Evolutionary conservation across 2,888 invertebrate genomes (phyloP).

Genomic region (Brachylomia viminalis): DNA sequence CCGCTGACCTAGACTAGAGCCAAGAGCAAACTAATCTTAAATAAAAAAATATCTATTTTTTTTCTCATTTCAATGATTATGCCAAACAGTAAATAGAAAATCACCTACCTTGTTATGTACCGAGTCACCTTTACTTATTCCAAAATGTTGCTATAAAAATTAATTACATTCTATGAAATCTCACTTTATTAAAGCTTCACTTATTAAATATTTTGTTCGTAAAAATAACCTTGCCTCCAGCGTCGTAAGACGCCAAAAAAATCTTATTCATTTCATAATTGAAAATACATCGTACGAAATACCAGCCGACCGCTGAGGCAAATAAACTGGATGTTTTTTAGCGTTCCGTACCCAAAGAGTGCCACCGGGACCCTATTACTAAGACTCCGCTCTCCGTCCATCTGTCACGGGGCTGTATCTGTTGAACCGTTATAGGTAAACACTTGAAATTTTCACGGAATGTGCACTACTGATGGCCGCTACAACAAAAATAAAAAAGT

Average conservation of each 20-base stretch:
- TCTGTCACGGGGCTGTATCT: no score
- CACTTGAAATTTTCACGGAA: no score
- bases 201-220: constrained; percentile 5
- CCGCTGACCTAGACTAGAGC: no score
- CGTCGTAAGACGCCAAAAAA: neutral
- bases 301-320: neutral
- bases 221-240: neutral
- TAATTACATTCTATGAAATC: neutral
- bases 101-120: neutral
- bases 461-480: no score
- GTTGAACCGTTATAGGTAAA: no score
- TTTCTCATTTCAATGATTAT: neutral
- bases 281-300: constrained; percentile 17
- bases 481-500: neutral
- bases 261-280: constrained; percentile 42
- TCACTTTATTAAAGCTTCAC: no score
- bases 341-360: neutral
- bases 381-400: neutral
- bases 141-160: neutral
- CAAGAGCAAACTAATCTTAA: no score
- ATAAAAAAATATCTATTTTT: no score
- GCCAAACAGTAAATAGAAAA: neutral
- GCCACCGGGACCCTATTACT: no score
- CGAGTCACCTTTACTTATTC: neutral
- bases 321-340: constrained; percentile 9